phyloP scores from a whole-genome alignment of 2,888 invertebrate species.

The Cheilosia variabilis region DNA sequence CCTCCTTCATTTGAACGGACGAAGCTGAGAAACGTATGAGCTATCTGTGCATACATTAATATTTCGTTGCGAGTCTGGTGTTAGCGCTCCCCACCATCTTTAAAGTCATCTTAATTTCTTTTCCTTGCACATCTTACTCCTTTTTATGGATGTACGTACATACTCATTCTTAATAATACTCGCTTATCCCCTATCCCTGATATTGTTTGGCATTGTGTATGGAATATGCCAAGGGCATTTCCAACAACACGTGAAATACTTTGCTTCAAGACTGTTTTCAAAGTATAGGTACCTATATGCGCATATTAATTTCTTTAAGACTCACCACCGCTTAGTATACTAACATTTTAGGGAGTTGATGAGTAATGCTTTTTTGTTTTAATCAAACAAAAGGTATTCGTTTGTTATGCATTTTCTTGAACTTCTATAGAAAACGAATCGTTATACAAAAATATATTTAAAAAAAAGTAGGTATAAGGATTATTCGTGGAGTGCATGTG shows the following conservation, averaged over 20 bases:
- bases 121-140: conserved; percentile 8
- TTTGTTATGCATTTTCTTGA: conserved; percentile 37
- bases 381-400: conserved; percentile 36
- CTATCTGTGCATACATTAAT: conserved; percentile 3
- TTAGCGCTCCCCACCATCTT: conserved; percentile 22
- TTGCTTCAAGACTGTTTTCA: conserved; percentile 27
- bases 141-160: conserved; percentile 5
- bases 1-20: conserved; percentile 17
- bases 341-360: conserved; percentile 24
- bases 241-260: conserved; percentile 34
- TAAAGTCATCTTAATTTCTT: conserved; percentile 42
- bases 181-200: conserved; percentile 13
- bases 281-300: neutral
- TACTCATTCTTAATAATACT: conserved; percentile 20
- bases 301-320: conserved; percentile 20
- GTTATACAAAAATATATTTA: conserved; percentile 10
- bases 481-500: no score
- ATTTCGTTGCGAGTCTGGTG: conserved; percentile 2
- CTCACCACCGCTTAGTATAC: conserved; percentile 12
- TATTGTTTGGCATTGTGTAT: conserved; percentile 18
- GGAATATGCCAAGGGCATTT: conserved; percentile 39
- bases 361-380: conserved; percentile 9
- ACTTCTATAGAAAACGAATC: conserved; percentile 3
- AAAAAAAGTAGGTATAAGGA: neutral
- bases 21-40: conserved; percentile 7